Conservation (phyloP, 2,113 vertebrate genomes). For the Kryptolebias marmoratus region DNA sequence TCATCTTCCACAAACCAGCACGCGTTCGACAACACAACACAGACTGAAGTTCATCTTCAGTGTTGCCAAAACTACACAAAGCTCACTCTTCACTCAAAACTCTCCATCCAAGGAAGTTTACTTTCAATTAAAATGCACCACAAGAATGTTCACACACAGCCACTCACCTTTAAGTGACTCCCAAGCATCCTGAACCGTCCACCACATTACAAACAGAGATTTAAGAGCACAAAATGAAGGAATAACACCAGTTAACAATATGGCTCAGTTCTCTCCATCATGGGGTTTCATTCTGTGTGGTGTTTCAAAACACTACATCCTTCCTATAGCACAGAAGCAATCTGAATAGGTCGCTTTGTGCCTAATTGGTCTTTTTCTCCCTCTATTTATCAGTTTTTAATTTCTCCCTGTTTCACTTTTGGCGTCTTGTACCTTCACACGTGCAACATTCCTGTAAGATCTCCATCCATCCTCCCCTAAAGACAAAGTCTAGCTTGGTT, state of each 20-base stretch:
- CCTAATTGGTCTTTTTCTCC: conserved; percentile 42
- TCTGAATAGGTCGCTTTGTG: conserved; percentile 60
- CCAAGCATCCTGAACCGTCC: conserved; percentile 39
- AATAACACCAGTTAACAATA: conserved; percentile 66
- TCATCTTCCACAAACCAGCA: neutral
- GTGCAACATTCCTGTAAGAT: conserved; percentile 52
- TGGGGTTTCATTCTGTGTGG: conserved; percentile 35
- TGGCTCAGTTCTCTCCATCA: conserved; percentile 60
- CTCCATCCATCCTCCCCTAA: conserved; percentile 50
- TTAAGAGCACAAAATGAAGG: conserved; percentile 62
- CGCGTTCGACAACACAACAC: conserved; percentile 1
- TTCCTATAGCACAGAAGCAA: conserved; percentile 30
- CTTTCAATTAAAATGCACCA: conserved; percentile 56
- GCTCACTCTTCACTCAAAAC: conserved; percentile 48
- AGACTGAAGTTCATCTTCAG: neutral
- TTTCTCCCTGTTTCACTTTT: neutral
- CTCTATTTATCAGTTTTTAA: conserved; percentile 34
- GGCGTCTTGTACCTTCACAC: conserved; percentile 1
- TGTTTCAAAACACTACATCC: conserved; percentile 50
- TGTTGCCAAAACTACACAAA: conserved; percentile 15
- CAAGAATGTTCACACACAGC: conserved; percentile 36
- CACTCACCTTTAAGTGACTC: conserved; percentile 48
- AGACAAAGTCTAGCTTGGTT: conserved; percentile 43
- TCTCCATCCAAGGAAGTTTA: conserved; percentile 59
- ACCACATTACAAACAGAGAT: conserved; percentile 38